Percentiles rank a stretch among this genome's conserved stretches.
These are phyloP conservation scores for Ispidina lecontei DNA, from an alignment of 2,797 vertebrate species.

Conservation along the genomic window DNA sequence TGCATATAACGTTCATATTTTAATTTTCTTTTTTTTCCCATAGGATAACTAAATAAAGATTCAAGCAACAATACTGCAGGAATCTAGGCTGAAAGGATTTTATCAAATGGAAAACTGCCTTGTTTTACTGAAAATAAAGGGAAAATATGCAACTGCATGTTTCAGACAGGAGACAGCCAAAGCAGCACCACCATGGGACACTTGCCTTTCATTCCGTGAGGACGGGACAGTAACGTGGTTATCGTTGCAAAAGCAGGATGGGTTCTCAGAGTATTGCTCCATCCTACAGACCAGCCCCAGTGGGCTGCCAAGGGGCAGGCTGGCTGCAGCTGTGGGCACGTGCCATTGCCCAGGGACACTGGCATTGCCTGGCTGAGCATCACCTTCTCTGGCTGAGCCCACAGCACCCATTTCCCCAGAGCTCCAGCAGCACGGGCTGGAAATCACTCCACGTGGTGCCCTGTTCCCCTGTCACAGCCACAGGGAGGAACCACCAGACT, in stretches of 20 bases:
- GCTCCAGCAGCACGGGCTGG: not conserved
- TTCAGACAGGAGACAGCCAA: not conserved
- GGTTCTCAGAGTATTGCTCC: not conserved
- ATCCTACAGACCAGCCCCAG: not conserved
- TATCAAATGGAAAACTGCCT: not conserved
- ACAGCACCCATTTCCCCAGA: not conserved
- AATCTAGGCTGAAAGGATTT: not conserved
- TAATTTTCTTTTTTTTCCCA: slow-evolving; percentile 75
- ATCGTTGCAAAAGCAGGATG: not conserved
- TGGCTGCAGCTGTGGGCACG: too few species aligned
- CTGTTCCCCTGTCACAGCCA: not conserved
- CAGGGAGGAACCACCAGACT: not conserved
- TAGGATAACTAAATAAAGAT: slow-evolving; percentile 52
- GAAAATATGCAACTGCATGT: not conserved
- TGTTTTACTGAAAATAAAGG: not conserved
- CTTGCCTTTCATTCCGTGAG: not conserved
- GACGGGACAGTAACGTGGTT: not conserved
- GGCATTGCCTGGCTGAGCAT: not conserved
- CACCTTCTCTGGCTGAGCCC: not conserved
- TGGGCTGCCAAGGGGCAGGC: not conserved
- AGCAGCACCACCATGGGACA: not conserved
- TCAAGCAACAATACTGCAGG: slow-evolving; percentile 29
- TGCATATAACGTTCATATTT: slow-evolving; percentile 37
- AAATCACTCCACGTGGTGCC: not conserved
- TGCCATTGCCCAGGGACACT: not conserved